Evolutionary conservation across 2,113 vertebrate genomes (phyloP).

Genomic region (Perognathus longimembris): DNA sequence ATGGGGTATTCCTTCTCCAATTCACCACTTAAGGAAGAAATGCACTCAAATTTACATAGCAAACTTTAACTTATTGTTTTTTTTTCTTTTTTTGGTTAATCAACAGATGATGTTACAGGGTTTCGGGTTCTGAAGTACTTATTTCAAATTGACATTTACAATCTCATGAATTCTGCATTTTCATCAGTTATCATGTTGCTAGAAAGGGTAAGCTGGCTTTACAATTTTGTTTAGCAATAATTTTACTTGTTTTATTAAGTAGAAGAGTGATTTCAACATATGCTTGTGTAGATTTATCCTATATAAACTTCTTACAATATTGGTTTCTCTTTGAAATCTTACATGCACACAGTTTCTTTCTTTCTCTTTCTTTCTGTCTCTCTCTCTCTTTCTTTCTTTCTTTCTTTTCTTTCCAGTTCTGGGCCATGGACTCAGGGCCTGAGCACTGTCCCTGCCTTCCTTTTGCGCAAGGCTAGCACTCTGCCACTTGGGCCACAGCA

Average conservation of each 20-base stretch:
- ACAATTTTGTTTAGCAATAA: slow-evolving; percentile 50
- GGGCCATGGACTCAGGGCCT: no score
- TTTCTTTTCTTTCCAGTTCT: no score
- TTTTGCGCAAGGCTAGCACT: no score
- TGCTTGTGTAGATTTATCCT: background rate
- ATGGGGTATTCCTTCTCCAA: slow-evolving; percentile 39
- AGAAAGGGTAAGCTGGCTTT: slow-evolving; percentile 82
- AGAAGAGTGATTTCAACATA: slow-evolving; percentile 45
- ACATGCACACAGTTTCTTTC: background rate
- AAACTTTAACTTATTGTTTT: slow-evolving; percentile 51
- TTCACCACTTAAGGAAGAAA: no score
- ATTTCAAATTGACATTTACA: slow-evolving; percentile 73
- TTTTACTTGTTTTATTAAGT: background rate
- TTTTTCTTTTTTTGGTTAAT: slow-evolving; percentile 75
- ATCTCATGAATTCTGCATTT: slow-evolving; percentile 71
- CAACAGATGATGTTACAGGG: slow-evolving; percentile 75
- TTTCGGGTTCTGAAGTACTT: slow-evolving; percentile 76
- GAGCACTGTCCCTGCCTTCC: no score
- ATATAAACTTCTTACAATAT: background rate
- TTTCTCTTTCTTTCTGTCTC: no score
- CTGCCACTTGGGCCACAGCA: no score
- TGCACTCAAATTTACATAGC: slow-evolving; percentile 8
- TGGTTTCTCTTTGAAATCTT: slow-evolving; percentile 42
- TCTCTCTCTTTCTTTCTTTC: no score
- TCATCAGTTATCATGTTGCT: slow-evolving; percentile 47